Evolutionary conservation across 2,113 vertebrate genomes (phyloP).

Genomic region (Hippocampus comes): DNA sequence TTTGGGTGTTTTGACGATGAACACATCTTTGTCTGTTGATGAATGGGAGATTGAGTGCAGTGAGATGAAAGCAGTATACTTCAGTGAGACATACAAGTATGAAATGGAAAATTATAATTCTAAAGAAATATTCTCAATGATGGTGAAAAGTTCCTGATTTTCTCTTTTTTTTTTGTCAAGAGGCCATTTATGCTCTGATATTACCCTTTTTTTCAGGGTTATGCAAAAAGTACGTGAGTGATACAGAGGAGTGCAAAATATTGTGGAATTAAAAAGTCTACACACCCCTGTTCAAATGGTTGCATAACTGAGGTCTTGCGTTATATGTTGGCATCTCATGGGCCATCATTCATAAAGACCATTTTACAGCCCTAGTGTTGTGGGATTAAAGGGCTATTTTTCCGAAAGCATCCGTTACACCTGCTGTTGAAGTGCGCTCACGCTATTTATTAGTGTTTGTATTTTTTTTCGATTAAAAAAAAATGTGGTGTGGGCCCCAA

Average conservation of each 20-base stretch:
- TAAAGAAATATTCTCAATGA: constrained; percentile 41
- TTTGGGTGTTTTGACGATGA: constrained; percentile 14
- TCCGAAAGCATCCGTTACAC: neutral
- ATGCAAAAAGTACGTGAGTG: neutral
- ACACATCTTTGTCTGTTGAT: constrained; percentile 10
- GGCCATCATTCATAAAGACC: no score
- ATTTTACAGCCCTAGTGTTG: neutral
- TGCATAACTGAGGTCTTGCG: no score
- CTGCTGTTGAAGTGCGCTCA: neutral
- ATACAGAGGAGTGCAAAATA: neutral
- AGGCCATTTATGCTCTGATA: neutral
- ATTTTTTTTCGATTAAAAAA: neutral
- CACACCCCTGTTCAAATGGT: neutral
- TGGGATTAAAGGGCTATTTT: neutral
- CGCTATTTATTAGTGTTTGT: neutral
- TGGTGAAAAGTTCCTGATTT: constrained; percentile 17
- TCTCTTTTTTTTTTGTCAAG: constrained; percentile 19
- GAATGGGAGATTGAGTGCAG: constrained; percentile 18
- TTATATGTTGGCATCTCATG: no score
- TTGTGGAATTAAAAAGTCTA: neutral
- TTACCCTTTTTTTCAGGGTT: neutral
- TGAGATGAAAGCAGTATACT: constrained; percentile 50
- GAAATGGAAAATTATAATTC: constrained; percentile 31
- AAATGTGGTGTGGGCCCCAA: neutral
- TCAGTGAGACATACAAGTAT: constrained; percentile 31